phyloP scores from a whole-genome alignment of 37 sponge, comb jelly and placozoan genomes.

The Dysidea cf. avara region DNA sequence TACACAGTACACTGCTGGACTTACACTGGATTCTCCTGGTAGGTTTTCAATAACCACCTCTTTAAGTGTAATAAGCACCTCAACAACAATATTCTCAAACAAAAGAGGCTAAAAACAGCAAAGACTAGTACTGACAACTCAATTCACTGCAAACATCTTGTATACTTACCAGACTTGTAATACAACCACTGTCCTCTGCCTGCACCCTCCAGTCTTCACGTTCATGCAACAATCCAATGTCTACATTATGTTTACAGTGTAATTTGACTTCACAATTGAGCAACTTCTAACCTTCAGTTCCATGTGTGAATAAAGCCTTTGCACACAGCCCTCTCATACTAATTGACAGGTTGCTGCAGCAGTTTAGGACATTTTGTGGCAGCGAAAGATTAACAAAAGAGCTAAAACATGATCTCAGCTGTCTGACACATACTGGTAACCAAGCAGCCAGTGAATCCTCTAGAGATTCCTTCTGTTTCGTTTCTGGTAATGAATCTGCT shows the following conservation, averaged over 20 bases:
- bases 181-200: conserved; percentile 76
- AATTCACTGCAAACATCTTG: not conserved
- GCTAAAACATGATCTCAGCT: conserved; percentile 70
- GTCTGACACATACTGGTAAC: conserved; percentile 82
- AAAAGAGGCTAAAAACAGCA: conserved; percentile 57
- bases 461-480: conserved; percentile 45
- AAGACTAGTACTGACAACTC: not conserved
- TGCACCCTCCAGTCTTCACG: conserved; percentile 88
- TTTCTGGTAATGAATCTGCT: conserved; percentile 35
- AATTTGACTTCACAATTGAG: too few species aligned
- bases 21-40: conserved; percentile 41
- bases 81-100: conserved; percentile 86
- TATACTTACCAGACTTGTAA: conserved; percentile 71
- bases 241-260: conserved; percentile 20
- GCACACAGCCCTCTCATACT: conserved; percentile 63
- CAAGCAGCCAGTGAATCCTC: conserved; percentile 66
- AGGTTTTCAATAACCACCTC: conserved; percentile 71
- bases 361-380: conserved; percentile 23
- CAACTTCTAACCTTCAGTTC: conserved; percentile 49
- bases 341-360: conserved; percentile 29
- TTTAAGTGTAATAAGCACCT: conserved; percentile 78
- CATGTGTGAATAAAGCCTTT: conserved; percentile 64
- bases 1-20: not conserved
- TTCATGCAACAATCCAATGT: conserved; percentile 67
- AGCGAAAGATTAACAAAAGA: conserved; percentile 43